These are phyloP conservation scores for Crossaster papposus DNA, from an alignment of 53 echinoderm and acorn worm genomes.

Conservation along the genomic window DNA sequence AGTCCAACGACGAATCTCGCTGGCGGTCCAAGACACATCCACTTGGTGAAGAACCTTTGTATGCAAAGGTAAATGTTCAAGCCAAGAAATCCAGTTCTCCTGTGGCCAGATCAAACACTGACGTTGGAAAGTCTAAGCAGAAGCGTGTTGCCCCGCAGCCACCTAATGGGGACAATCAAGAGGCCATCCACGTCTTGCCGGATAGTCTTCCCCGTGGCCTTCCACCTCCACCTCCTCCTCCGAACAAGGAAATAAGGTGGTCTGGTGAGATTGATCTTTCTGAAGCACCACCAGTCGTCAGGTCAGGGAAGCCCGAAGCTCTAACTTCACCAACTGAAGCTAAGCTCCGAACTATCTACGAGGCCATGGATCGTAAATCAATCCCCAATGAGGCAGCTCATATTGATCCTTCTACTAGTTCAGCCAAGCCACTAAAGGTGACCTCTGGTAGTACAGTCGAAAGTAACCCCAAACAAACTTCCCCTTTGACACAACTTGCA, in stretches of 20 bases:
- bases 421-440: not conserved
- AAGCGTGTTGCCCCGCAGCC: slow-evolving; percentile 81
- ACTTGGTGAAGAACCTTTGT: slow-evolving; percentile 42
- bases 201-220: slow-evolving; percentile 73
- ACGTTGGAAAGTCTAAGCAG: slow-evolving; percentile 43
- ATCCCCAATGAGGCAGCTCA: not conserved
- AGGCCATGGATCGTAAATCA: slow-evolving; percentile 13
- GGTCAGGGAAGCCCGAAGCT: slow-evolving; percentile 36
- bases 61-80: slow-evolving; percentile 49
- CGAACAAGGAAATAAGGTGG: slow-evolving; percentile 42
- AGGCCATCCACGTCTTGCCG: slow-evolving; percentile 38
- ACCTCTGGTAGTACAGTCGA: slow-evolving; percentile 3
- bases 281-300: slow-evolving; percentile 14
- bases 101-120: slow-evolving; percentile 38
- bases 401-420: not conserved
- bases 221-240: slow-evolving; percentile 70
- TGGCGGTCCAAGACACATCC: slow-evolving; percentile 67
- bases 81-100: slow-evolving; percentile 21
- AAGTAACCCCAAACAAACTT: slow-evolving; percentile 7
- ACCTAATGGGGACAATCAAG: slow-evolving; percentile 66
- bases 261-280: slow-evolving; percentile 22
- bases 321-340: slow-evolving; percentile 57
- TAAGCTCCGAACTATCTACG: slow-evolving; percentile 25
- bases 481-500: not conserved
- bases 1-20: slow-evolving; percentile 30